Percentiles rank a stretch among this genome's conserved stretches.
Conservation (phyloP, 2,797 vertebrate genomes). For the Cephalopachus bancanus region DNA sequence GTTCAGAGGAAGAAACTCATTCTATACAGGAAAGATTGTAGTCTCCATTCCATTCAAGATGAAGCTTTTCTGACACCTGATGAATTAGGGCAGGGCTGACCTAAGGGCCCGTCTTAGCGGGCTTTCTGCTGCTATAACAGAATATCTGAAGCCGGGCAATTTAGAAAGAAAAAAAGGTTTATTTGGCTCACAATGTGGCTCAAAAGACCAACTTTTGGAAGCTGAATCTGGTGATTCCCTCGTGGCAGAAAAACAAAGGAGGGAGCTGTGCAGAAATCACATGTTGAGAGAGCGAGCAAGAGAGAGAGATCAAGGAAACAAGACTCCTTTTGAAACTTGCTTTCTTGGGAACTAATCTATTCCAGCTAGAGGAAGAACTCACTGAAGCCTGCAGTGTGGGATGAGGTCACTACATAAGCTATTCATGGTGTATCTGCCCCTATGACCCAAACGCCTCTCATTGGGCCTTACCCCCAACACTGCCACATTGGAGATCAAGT, state of each 20-base stretch:
- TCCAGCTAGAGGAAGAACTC: background rate
- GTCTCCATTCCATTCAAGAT: background rate
- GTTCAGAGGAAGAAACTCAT: background rate
- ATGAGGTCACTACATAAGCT: background rate
- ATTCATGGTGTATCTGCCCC: background rate
- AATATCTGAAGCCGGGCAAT: background rate
- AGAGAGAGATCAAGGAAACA: background rate
- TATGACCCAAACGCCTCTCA: background rate
- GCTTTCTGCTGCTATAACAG: background rate
- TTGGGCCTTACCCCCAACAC: background rate
- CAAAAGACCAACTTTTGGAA: background rate
- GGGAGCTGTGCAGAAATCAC: background rate
- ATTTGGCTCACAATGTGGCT: background rate
- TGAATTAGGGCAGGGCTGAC: background rate
- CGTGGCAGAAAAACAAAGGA: background rate
- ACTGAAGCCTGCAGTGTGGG: background rate
- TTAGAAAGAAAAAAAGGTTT: background rate
- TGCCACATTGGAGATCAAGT: background rate
- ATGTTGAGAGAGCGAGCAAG: background rate
- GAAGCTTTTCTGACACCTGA: background rate
- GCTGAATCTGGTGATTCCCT: background rate
- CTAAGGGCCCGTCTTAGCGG: background rate
- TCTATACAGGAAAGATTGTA: background rate
- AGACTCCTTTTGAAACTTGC: background rate
- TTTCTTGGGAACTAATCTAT: background rate